Evolutionary conservation across 2,888 invertebrate species (phyloP), one percentile per base, ranked within the genome.

Genomic region (Protophormia terraenovae): DNA sequence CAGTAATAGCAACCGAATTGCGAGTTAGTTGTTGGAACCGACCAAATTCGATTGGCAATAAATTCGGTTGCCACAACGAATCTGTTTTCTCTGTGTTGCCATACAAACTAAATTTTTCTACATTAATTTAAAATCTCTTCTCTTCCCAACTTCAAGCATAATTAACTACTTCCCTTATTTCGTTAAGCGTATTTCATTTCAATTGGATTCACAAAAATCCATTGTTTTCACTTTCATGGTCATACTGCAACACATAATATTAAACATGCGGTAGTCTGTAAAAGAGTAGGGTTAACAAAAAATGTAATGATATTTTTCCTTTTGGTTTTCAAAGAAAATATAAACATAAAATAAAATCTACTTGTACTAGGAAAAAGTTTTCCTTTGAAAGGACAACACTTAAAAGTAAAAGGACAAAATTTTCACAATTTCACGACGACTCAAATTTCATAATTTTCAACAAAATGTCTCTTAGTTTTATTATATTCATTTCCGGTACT

Each of bases 401-500:
- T 69, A 19, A 24, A 50, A 32, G 19, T 12, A 53, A 32, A 71
- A 71, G 80, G 66, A 82, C 64, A 76, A 7, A 38, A 8, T 62
- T 67, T 35, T 35, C 41, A 10, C 16, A 67, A 38, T 77, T 19
- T 19, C 24, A 38, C 27, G 10, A 16, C 8, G 2, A 60, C 60
- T 60, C 16, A 32, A 41, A 83, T 81, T 75, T 67, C 12, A 62
- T 22, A 69, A 41, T 71, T 66, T 47, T 14, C 19, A 19, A 27
- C 69, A 50, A 60, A 27, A 14, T n/a, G 10, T 38, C 22, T 19
- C 14, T 10, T 35, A n/a, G 8, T 53, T 77, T 32, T 58, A 64
- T 64, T 55, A 45, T 47, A 35, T 12, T 55, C 41, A 55, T 75
- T 75, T 84, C 84, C 84, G 79, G 73, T 64, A 14, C 79, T 84